phyloP scores from a whole-genome alignment of 2,888 invertebrate species.

The Brassicogethes aeneus region DNA sequence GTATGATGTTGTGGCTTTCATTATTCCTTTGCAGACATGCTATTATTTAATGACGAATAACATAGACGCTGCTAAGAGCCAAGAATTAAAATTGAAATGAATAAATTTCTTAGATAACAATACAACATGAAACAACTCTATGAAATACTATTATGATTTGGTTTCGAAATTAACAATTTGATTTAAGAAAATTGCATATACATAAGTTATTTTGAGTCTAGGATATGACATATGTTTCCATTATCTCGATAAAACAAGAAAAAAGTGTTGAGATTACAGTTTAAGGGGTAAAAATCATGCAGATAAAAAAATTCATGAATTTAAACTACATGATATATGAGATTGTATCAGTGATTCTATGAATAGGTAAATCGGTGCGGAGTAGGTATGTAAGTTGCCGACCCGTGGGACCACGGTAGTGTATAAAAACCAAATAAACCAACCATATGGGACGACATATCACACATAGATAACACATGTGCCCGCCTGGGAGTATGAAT shows the following conservation, averaged over 20 bases:
- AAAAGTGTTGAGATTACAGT: too few relatives aligned
- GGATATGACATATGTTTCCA: not conserved
- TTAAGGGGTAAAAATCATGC: too few relatives aligned
- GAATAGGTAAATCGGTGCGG: constrained; percentile 36
- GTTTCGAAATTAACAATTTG: not conserved
- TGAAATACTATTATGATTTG: not conserved
- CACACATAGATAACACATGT: constrained; percentile 27
- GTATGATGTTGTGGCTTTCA: constrained; percentile 28
- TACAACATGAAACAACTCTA: constrained; percentile 7
- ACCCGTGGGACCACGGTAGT: constrained; percentile 31
- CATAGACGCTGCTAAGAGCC: constrained; percentile 27
- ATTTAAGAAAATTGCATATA: too few relatives aligned
- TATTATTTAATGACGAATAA: constrained; percentile 24
- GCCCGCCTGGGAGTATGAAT: constrained; percentile 20
- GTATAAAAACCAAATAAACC: constrained; percentile 36
- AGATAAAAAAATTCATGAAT: not conserved
- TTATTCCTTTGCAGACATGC: constrained; percentile 11
- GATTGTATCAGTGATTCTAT: constrained; percentile 30
- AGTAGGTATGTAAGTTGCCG: constrained; percentile 20
- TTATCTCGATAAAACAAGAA: not conserved
- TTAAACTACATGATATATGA: not conserved
- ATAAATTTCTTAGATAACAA: constrained; percentile 22
- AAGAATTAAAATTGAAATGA: constrained; percentile 32
- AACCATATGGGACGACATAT: constrained; percentile 33
- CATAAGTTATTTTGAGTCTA: not conserved